phyloP scores from a whole-genome alignment of 2,797 vertebrate genomes.

The Ctenosaura bakeri region DNA sequence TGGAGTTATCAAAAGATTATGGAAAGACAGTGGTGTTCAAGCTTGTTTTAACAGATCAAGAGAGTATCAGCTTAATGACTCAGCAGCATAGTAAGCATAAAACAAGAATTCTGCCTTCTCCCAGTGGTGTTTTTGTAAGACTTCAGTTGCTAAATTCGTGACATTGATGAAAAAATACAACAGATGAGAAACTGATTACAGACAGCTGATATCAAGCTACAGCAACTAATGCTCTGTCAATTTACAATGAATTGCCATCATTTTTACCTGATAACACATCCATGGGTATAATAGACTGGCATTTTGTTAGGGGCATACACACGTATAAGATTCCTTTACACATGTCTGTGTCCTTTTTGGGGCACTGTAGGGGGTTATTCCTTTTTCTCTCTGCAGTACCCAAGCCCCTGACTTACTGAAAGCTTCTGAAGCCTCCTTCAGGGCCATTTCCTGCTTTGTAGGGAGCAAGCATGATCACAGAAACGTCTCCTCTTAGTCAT shows the following conservation, averaged over 20 bases:
- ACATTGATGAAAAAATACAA: not conserved
- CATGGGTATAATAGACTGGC: no score
- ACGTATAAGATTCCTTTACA: no score
- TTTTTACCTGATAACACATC: not conserved
- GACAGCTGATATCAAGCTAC: not conserved
- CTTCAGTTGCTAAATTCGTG: not conserved
- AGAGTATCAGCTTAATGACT: slow-evolving; percentile 99
- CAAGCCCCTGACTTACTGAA: no score
- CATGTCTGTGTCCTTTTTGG: no score
- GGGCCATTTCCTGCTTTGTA: no score
- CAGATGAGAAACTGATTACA: not conserved
- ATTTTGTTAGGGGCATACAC: no score
- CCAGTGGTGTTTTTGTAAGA: not conserved
- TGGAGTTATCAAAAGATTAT: slow-evolving; percentile 96
- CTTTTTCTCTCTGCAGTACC: no score
- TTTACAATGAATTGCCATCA: not conserved
- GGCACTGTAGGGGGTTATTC: no score
- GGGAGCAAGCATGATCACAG: no score
- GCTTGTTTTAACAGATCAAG: slow-evolving; percentile 96
- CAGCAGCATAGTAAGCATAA: slow-evolving; percentile 94
- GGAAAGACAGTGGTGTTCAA: slow-evolving; percentile 96
- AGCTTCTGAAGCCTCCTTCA: no score
- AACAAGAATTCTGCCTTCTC: slow-evolving; percentile 1
- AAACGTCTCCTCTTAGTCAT: no score
- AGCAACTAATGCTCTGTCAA: not conserved